phyloP scores from a whole-genome alignment of 2,113 vertebrate species.

The Phyllopteryx taeniolatus region DNA sequence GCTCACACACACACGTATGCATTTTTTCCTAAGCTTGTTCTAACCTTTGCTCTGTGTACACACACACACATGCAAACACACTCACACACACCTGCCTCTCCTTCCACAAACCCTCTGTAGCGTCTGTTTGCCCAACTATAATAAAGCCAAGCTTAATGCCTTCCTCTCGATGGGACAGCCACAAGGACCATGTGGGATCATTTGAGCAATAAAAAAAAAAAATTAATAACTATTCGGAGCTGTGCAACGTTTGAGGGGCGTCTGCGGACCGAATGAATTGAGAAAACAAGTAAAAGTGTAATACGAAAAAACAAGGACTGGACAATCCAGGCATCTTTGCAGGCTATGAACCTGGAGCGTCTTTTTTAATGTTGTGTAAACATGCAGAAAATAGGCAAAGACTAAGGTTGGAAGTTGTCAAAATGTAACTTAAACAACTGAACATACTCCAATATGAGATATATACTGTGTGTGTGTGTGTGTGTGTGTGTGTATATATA shows the following conservation, averaged over 20 bases:
- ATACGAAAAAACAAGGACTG: neutral
- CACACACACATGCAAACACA: neutral
- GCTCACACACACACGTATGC: neutral
- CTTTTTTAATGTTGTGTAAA: neutral
- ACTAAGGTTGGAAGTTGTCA: neutral
- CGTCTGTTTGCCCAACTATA: slow-evolving; percentile 19
- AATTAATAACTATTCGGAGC: slow-evolving; percentile 51
- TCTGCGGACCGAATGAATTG: neutral
- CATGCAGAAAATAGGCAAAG: neutral
- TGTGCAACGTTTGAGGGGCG: slow-evolving; percentile 2
- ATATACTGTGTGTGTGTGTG: too few relatives aligned
- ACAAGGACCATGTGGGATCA: slow-evolving; percentile 32
- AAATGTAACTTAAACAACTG: neutral
- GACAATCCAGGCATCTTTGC: neutral
- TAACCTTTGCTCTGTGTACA: slow-evolving; percentile 23
- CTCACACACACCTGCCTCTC: slow-evolving; percentile 4
- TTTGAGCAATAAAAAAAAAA: slow-evolving; percentile 37
- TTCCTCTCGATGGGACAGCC: slow-evolving; percentile 6
- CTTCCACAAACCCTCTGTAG: slow-evolving; percentile 18
- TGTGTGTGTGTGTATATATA: too few relatives aligned
- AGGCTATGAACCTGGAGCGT: neutral
- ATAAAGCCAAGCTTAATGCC: slow-evolving; percentile 1
- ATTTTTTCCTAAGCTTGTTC: slow-evolving; percentile 10
- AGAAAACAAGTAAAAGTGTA: neutral
- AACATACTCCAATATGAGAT: neutral